Evolutionary conservation across 2,113 vertebrate genomes (phyloP).

Genomic region (Corvus moneduloides): DNA sequence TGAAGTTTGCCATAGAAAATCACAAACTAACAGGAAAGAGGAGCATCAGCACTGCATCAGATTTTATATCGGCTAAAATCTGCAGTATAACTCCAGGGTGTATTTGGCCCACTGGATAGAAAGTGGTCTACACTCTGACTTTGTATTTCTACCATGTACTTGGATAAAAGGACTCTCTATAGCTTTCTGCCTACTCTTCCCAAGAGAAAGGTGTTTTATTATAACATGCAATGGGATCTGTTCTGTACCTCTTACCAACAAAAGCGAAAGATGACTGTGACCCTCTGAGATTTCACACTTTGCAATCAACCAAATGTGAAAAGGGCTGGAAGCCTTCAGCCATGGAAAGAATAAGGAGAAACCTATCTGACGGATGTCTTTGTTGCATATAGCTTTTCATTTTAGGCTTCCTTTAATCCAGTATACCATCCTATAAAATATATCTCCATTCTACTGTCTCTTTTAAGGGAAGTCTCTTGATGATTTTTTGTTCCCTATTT

Average conservation of each 20-base stretch:
- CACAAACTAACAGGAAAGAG: neutral
- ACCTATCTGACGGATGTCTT: neutral
- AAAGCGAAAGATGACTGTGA: neutral
- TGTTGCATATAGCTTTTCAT: slow-evolving; percentile 1
- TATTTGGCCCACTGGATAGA: neutral
- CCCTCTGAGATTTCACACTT: neutral
- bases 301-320: neutral
- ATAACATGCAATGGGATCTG: neutral
- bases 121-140: neutral
- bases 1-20: neutral
- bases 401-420: slow-evolving; percentile 22
- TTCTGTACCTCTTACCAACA: neutral
- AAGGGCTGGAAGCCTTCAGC: neutral
- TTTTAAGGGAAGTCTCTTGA: slow-evolving; percentile 13
- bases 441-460: neutral
- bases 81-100: neutral
- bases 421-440: neutral
- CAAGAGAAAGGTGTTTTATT: neutral
- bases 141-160: neutral
- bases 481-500: slow-evolving; percentile 33
- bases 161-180: neutral
- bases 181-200: neutral
- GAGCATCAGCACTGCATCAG: neutral
- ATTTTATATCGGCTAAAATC: neutral
- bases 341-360: neutral